These are phyloP conservation scores for Doris montereyensis DNA, from an alignment of 2,888 invertebrate genomes.

Conservation along the genomic window DNA sequence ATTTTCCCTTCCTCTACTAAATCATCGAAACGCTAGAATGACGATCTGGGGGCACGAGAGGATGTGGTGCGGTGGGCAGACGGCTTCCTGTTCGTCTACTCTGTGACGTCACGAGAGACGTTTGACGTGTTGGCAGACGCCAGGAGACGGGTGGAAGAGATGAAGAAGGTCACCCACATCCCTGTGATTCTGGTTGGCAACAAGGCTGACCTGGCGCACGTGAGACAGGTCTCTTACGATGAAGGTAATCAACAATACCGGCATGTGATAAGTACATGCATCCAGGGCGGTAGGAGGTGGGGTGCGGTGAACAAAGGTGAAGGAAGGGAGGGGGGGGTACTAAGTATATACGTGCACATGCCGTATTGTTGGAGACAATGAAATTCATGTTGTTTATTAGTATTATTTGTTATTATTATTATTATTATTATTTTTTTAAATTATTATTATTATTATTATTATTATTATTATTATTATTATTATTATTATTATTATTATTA, in stretches of 20 bases:
- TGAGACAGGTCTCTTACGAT: conserved; percentile 63
- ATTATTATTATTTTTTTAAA: background rate
- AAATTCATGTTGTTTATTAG: background rate
- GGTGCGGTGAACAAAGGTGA: no score
- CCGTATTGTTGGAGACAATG: background rate
- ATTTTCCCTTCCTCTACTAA: background rate
- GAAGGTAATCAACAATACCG: no score
- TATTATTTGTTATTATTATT: background rate
- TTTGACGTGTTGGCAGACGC: conserved; percentile 60
- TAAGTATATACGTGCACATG: no score
- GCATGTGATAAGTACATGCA: no score
- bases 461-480: conserved; percentile 4
- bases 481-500: conserved; percentile 9
- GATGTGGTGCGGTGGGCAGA: conserved; percentile 69
- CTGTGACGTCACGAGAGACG: conserved; percentile 61
- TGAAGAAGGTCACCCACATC: conserved; percentile 56
- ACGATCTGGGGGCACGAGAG: conserved; percentile 63
- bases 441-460: background rate
- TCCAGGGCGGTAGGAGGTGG: no score
- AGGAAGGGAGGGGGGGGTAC: no score
- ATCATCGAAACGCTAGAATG: conserved; percentile 51
- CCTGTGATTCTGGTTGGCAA: conserved; percentile 66
- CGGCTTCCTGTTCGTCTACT: conserved; percentile 66
- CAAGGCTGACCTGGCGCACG: conserved; percentile 67
- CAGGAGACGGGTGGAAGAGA: conserved; percentile 60